Evolutionary conservation across 1,140 invertebrate genomes (phyloP), one percentile per base, ranked within the genome.

Genomic region (Drosophila ambigua): DNA sequence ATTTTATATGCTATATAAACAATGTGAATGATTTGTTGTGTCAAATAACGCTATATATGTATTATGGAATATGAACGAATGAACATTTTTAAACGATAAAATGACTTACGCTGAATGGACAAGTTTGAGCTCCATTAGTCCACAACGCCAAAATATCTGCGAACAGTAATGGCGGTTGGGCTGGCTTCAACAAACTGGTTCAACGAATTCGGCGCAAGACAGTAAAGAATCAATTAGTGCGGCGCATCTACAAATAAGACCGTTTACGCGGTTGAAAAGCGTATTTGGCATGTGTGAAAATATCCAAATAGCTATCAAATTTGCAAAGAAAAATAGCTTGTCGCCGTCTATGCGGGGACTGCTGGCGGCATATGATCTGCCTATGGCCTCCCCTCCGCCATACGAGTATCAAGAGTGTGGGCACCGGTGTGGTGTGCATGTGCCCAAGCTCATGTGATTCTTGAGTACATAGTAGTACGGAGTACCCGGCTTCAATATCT

Each of bases 141-240:
- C n/a, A 62, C 51, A 65, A 43, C 39, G 46, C 48, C 46, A 41
- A 79, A 50, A 57, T 71, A 76, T 51, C 58, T 23, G 46, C 35
- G n/a, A 35, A 9, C 51, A 46, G 50, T 76, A 74, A 52, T 69
- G 50, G 64, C 11, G 8, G 20, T 13, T 20, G 55, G 55, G 13
- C 48, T 49, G 49, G 28, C 13, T 28, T 16, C 13, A 44, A 53
- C 39, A 52, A 77, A 77, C 65, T 48, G 62, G 60, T 58, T 58
- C 51, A 23, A 23, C 63, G 41, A 68, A 79, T 52, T 53, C 49
- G 61, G 64, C 15, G 20, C 61, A 71, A 69, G 66, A 64, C 71
- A 69, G 67, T 88, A 54, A 83, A 87, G 83, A 87, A 87, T 88
- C 83, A 89, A 87, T 87, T 87, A 88, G 79, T 73, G 60, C 41